Evolutionary conservation across 2,888 invertebrate genomes (phyloP).

Genomic region (Nomada ferruginata): DNA sequence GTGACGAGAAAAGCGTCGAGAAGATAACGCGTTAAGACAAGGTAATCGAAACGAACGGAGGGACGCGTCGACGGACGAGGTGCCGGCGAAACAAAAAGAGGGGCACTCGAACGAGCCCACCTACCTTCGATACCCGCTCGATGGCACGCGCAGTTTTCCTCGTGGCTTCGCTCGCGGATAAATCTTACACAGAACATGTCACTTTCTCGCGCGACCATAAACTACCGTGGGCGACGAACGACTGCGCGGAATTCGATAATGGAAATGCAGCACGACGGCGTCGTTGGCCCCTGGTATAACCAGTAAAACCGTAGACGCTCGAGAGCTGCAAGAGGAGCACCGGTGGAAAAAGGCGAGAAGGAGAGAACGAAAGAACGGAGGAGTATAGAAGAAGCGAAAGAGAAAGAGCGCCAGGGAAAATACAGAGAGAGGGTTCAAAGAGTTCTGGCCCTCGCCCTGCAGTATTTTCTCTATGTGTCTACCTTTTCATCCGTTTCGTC

Average conservation of each 20-base stretch:
- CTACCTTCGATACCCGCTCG: slow-evolving; percentile 68
- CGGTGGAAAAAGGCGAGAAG: slow-evolving; percentile 17
- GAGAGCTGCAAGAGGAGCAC: slow-evolving; percentile 37
- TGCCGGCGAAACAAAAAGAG: not conserved
- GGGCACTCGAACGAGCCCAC: slow-evolving; percentile 28
- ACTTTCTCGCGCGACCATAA: slow-evolving; percentile 57
- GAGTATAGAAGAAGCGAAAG: slow-evolving; percentile 45
- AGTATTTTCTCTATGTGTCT: slow-evolving; percentile 68
- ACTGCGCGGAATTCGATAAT: slow-evolving; percentile 72
- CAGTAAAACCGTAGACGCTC: slow-evolving; percentile 56
- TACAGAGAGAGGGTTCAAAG: slow-evolving; percentile 74
- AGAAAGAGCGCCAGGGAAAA: slow-evolving; percentile 55
- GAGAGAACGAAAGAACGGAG: slow-evolving; percentile 32
- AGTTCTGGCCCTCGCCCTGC: slow-evolving; percentile 70
- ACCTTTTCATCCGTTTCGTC: slow-evolving; percentile 70
- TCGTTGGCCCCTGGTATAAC: slow-evolving; percentile 57
- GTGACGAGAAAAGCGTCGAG: not conserved
- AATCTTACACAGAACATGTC: slow-evolving; percentile 76
- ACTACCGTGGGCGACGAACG: slow-evolving; percentile 63
- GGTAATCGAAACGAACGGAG: slow-evolving; percentile 21
- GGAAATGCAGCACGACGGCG: slow-evolving; percentile 66
- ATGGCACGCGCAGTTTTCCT: slow-evolving; percentile 61
- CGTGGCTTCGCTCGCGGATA: slow-evolving; percentile 66
- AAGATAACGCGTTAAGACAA: slow-evolving; percentile 10
- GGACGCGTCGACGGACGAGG: not conserved